Evolutionary conservation across 2,797 vertebrate species (phyloP).

Genomic region (Enteromius mattozi): DNA sequence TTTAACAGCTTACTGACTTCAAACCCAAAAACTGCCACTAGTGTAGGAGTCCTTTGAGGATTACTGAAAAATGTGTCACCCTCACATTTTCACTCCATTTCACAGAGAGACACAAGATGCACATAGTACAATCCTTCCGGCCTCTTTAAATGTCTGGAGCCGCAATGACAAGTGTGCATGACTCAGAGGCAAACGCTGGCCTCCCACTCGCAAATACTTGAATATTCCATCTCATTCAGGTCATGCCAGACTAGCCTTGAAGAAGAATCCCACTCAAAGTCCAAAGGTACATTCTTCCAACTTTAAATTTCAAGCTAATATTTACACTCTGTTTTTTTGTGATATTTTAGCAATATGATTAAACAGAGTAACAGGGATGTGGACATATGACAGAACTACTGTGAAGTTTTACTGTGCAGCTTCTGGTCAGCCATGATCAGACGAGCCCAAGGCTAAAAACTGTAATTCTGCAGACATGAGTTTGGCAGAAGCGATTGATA

Average conservation of each 20-base stretch:
- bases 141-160: conserved; percentile 24
- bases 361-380: background rate
- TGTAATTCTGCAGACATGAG: background rate
- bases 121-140: conserved; percentile 13
- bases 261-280: conserved; percentile 37
- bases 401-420: background rate
- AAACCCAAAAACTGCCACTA: conserved; percentile 15
- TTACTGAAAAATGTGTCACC: conserved; percentile 34
- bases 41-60: conserved; percentile 36
- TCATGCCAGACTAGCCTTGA: conserved; percentile 44
- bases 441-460: background rate
- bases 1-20: conserved; percentile 30
- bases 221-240: conserved; percentile 32
- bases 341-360: background rate
- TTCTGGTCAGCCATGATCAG: background rate
- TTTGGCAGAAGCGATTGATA: conserved; percentile 17
- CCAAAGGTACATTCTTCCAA: conserved; percentile 4
- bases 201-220: conserved; percentile 26
- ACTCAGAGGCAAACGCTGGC: conserved; percentile 21
- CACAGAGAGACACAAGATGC: conserved; percentile 43
- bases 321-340: background rate
- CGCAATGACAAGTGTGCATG: conserved; percentile 3
- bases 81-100: conserved; percentile 33
- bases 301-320: background rate
- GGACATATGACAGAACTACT: background rate